phyloP scores from a whole-genome alignment of 2,113 vertebrate genomes.

The Tachysurus fulvidraco region DNA sequence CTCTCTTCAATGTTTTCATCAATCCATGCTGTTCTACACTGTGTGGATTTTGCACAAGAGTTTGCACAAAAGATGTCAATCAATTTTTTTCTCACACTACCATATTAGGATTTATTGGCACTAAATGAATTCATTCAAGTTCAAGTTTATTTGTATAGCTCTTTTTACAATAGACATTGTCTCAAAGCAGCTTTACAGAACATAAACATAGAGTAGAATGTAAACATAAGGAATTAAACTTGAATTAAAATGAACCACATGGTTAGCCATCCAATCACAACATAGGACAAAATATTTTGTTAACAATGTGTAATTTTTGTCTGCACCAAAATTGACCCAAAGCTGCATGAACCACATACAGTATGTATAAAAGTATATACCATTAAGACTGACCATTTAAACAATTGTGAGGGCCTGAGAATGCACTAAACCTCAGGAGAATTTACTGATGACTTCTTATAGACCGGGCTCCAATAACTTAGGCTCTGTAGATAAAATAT shows the following conservation, averaged over 20 bases:
- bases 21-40: background rate
- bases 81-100: background rate
- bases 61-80: background rate
- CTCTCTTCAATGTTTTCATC: background rate
- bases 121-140: too few relatives aligned
- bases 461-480: background rate
- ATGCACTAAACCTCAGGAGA: background rate
- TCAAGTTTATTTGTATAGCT: too few relatives aligned
- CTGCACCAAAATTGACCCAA: background rate
- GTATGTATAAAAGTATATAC: background rate
- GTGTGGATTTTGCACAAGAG: background rate
- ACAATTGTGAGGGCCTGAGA: background rate
- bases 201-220: too few relatives aligned
- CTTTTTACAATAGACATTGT: too few relatives aligned
- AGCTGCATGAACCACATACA: background rate
- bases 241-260: too few relatives aligned
- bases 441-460: constrained; percentile 2
- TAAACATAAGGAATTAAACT: too few relatives aligned
- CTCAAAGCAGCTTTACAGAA: too few relatives aligned
- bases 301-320: background rate
- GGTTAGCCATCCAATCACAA: background rate
- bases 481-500: background rate
- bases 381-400: background rate
- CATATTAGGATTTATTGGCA: background rate
- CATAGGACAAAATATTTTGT: background rate